Percentiles rank a stretch among this genome's conserved stretches.
phyloP scores from a whole-genome alignment of 2,888 invertebrate species.

The Archaeoteleia sp. region DNA sequence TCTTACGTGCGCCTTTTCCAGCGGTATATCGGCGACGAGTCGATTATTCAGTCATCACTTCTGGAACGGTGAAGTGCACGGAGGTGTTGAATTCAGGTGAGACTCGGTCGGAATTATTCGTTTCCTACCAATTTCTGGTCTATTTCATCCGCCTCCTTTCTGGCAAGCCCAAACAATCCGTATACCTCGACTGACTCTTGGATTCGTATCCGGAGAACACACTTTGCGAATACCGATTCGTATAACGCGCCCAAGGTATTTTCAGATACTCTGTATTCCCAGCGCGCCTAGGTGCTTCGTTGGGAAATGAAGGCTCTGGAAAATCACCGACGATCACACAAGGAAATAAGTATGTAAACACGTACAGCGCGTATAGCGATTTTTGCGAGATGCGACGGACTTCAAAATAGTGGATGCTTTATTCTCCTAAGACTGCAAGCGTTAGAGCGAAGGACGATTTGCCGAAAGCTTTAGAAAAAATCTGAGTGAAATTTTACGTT shows the following conservation, averaged over 20 bases:
- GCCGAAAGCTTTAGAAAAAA: too few species aligned
- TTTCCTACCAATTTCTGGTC: constrained; percentile 59
- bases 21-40: constrained; percentile 38
- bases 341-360: constrained; percentile 35
- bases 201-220: constrained; percentile 42
- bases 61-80: constrained; percentile 36
- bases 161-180: constrained; percentile 37
- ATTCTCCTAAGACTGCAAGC: too few species aligned
- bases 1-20: constrained; percentile 12
- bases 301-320: constrained; percentile 42
- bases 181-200: constrained; percentile 47
- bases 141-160: constrained; percentile 44
- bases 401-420: constrained; percentile 7
- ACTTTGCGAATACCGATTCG: constrained; percentile 51
- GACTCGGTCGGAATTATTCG: constrained; percentile 57
- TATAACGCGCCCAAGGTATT: constrained; percentile 39
- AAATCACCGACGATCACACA: constrained; percentile 40
- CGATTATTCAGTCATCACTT: constrained; percentile 57
- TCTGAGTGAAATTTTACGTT: too few species aligned
- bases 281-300: constrained; percentile 34
- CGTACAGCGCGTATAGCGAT: constrained; percentile 3
- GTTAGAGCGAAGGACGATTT: neutral
- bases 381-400: constrained; percentile 14
- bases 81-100: constrained; percentile 26
- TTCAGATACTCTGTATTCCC: constrained; percentile 51